Evolutionary conservation across 2,888 invertebrate species (phyloP), one percentile per base, ranked within the genome.

Genomic region (Orthosia gracilis): DNA sequence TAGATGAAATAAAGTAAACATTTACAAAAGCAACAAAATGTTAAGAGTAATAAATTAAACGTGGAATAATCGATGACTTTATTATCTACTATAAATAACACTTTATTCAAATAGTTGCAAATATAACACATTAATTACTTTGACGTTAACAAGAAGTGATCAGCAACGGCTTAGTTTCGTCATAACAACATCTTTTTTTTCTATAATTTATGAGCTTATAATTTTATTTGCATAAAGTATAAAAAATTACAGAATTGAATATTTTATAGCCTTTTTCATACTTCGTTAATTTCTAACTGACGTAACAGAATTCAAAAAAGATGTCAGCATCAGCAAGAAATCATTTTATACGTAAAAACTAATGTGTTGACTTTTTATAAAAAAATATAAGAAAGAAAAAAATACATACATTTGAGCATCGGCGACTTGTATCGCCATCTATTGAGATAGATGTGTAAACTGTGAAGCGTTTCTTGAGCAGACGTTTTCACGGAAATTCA

Each of bases 61-160:
- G 71, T 71, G 82, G 87, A 85, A 90, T 91, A 92, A 93, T 93
- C 87, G 89, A 92, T 90, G 89, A 87, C 87, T 91, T 89, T 89
- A 91, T 91, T 90, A 90, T 68, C 70, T 77, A 79, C 85, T 85
- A 91, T 93, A 92, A 93, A 94, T 92, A 90, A 92, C 89, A 76
- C 55, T 80, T 87, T 91, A 91, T 93, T 92, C 85, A 92, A 91
- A 92, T 91, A 80, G 81, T 89, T 91, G 90, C 90, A 89, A 91
- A 90, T 91, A 87, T 86, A 88, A 83, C 84, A 87, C 88, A 89
- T 90, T 88, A 86, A 89, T 90, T 89, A 90, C 87, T 72, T 81
- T 66, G 84, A 83, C 84, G 82, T 81, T 88, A 89, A 90, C 86
- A 86, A 80, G 85, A 87, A 85, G 61, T 82, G 85, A 85, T 83